Evolutionary conservation across 2,888 invertebrate species (phyloP), one percentile per base, ranked within the genome.

Genomic region (Drosophila paranaensis): DNA sequence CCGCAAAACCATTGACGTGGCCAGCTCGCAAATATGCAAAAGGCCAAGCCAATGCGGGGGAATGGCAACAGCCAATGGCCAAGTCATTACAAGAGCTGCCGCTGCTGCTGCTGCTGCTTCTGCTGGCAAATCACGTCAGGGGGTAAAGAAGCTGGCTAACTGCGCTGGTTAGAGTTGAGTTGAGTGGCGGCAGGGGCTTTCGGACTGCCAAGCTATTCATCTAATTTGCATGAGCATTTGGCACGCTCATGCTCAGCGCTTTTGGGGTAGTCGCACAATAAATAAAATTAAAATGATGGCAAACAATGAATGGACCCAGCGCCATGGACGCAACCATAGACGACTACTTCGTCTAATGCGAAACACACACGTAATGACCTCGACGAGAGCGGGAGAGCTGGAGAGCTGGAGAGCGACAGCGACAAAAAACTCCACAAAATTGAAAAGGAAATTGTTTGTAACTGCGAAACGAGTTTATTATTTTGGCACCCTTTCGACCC

Each of bases 261-360:
- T 40, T 67, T 58, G 65, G 74, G 88, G 86, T 90, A 90, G 89
- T 83, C 91, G 89, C 90, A 92, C 92, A 92, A 92, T 92, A 92
- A 92, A 92, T 92, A 92, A 92, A 92, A 92, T 92, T 92, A 92
- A 92, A 92, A 91, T 91, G 92, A 92, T 92, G 88, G 90, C 92
- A 91, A 92, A 92, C 92, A 87, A 72, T 72, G 70, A 79, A 65
- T 74, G 88, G 71, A 76, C 80, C 77, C 65, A 58, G 60, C 68
- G 56, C 48, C 65, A 61, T 67, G 58, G 58, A 67, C 45, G 39
- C 68, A 54, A 60, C 71, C 78, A 73, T 72, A 79, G 77, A 69
- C 67, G 81, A 79, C 88, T 77, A 81, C 45, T 88, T 79, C 80
- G 77, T 61, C 88, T 86, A 90, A 90, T 81, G 77, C 82, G 78